phyloP scores from a whole-genome alignment of 2,113 vertebrate species.

The Macrotis lagotis region DNA sequence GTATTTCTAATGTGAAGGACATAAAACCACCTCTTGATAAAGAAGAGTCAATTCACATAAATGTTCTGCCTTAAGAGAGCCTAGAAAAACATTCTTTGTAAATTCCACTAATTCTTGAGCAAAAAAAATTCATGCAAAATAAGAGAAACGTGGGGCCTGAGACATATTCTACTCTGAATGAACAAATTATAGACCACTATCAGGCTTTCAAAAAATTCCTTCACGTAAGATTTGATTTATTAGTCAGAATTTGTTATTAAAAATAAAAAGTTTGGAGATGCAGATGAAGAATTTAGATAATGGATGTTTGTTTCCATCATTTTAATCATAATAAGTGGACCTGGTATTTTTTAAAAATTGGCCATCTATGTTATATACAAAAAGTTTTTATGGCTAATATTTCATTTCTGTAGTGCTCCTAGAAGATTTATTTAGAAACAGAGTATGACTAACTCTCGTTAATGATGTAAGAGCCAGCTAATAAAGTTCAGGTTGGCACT shows the following conservation, averaged over 20 bases:
- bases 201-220: constrained; percentile 5
- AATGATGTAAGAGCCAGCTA: constrained; percentile 33
- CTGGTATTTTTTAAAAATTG: constrained; percentile 51
- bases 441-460: constrained; percentile 30
- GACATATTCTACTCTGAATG: neutral
- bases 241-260: neutral
- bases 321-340: constrained; percentile 26
- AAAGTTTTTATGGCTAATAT: constrained; percentile 70
- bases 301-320: neutral
- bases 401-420: constrained; percentile 61
- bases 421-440: constrained; percentile 67
- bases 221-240: neutral
- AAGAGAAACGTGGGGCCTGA: neutral
- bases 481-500: constrained; percentile 54
- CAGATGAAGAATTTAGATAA: constrained; percentile 36
- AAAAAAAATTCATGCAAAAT: constrained; percentile 13
- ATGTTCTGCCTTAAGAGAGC: constrained; percentile 5
- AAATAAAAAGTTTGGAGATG: constrained; percentile 8
- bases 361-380: constrained; percentile 60
- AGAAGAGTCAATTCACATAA: constrained; percentile 20
- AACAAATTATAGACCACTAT: neutral
- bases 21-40: neutral
- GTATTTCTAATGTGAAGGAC: constrained; percentile 3
- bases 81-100: constrained; percentile 16
- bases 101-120: constrained; percentile 10